phyloP scores from a whole-genome alignment of 2,888 invertebrate species.

The Eupithecia abbreviata region DNA sequence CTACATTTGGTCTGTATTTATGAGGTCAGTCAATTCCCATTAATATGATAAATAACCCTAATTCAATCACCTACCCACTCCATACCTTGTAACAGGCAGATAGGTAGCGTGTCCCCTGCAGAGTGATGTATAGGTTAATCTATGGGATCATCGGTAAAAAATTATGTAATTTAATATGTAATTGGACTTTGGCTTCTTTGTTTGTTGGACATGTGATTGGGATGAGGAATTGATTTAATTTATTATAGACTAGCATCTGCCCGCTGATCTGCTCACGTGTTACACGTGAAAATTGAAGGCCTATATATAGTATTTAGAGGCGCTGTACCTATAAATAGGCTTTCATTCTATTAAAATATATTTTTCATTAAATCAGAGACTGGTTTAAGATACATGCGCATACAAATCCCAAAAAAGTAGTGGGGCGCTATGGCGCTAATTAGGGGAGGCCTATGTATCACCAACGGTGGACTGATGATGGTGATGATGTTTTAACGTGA shows the following conservation, averaged over 20 bases:
- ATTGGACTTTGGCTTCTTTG: constrained; percentile 42
- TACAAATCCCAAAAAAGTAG: too few relatives aligned
- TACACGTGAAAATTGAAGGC: background rate
- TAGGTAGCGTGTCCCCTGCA: constrained; percentile 63
- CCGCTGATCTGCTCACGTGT: background rate
- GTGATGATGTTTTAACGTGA: background rate
- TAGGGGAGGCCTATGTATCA: too few relatives aligned
- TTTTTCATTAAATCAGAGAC: background rate
- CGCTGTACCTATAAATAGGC: background rate
- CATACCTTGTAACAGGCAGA: constrained; percentile 29
- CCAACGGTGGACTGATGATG: too few relatives aligned
- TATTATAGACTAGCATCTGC: constrained; percentile 3
- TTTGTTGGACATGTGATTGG: constrained; percentile 31
- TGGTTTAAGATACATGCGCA: background rate
- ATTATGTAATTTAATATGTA: constrained; percentile 49
- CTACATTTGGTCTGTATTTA: background rate
- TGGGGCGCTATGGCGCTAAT: too few relatives aligned
- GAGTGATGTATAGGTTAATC: constrained; percentile 62
- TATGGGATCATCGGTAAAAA: constrained; percentile 45
- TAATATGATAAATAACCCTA: constrained; percentile 72
- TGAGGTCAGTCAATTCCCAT: constrained; percentile 52
- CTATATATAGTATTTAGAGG: background rate
- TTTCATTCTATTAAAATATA: background rate
- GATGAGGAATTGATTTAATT: constrained; percentile 31
- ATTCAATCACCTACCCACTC: constrained; percentile 69